Evolutionary conservation across 2,888 invertebrate genomes (phyloP), one percentile per base, ranked within the genome.

Genomic region (Phania funesta): DNA sequence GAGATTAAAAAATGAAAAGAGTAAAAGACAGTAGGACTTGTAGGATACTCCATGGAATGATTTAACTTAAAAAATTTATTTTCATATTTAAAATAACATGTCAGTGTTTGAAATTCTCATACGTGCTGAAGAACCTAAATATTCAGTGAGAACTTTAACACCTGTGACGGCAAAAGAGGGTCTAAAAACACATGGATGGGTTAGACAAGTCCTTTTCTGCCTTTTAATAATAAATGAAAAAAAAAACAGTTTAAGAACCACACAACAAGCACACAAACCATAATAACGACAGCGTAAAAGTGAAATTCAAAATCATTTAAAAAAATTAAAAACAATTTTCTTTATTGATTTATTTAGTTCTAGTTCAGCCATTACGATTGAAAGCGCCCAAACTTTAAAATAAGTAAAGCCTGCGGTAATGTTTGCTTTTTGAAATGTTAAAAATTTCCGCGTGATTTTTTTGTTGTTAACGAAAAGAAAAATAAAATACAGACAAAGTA

Each of bases 301-400:
- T n/a, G n/a, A n/a, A n/a, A n/a, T n/a, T n/a, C 18, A 26, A 44
- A 44, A 46, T 2, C 24, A 18, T 18, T n/a, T 54, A 20, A 44
- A 22, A n/a, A n/a, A n/a, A n/a, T n/a, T 16, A 70, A 58, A 64
- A 52, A 18, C 20, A 24, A 18, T 32, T 48, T 56, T 41, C 1
- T 50, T 46, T 35, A 24, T 58, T 38, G 9, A 22, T 67, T 75
- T n/a, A n/a, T 67, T n/a, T 67, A 76, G 67, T 60, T 38, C 20
- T 50, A 24, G 29, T 3, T 8, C 18, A 13, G 13, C 38, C 58
- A 11, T 18, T 24, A n/a, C 44, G 32, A 29, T 6, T 13, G 18
- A 20, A 58, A 64, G 3, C 2, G 56, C n/a, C 22, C 20, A 18
- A 24, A 50, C 48, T 18, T 13, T 18, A 3, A 16, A 38, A 35